phyloP scores from a whole-genome alignment of 2,888 invertebrate species.

The Acanthococcus lagerstroemiae region DNA sequence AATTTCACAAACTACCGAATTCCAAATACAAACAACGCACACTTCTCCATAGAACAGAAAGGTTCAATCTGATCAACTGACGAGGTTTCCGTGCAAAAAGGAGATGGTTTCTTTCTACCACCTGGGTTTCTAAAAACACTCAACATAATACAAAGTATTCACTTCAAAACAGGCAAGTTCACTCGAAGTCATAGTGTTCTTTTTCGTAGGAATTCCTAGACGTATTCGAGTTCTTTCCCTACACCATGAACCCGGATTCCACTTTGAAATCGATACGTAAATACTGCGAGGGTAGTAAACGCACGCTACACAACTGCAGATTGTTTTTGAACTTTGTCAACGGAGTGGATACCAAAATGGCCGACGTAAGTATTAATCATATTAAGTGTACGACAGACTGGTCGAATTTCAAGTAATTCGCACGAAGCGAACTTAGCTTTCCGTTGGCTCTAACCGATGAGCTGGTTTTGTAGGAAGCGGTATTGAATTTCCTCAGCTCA shows the following conservation, averaged over 20 bases:
- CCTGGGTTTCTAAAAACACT: no score
- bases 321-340: slow-evolving; percentile 23
- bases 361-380: slow-evolving; percentile 29
- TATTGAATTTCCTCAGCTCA: slow-evolving; percentile 26
- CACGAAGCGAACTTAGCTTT: no score
- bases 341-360: slow-evolving; percentile 29
- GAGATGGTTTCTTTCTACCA: no score
- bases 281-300: slow-evolving; percentile 18
- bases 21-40: no score
- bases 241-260: slow-evolving; percentile 31
- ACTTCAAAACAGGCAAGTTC: background rate
- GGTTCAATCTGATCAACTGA: no score
- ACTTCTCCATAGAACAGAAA: no score
- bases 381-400: no score
- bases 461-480: slow-evolving; percentile 21
- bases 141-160: background rate
- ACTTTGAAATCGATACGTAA: slow-evolving; percentile 29
- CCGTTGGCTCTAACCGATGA: no score
- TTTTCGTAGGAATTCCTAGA: slow-evolving; percentile 24
- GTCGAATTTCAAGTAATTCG: no score
- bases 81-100: no score
- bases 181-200: background rate
- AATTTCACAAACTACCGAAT: no score
- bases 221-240: slow-evolving; percentile 30
- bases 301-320: slow-evolving; percentile 20